Evolutionary conservation across 2,113 vertebrate species (phyloP).

Genomic region (Sialia sialis): DNA sequence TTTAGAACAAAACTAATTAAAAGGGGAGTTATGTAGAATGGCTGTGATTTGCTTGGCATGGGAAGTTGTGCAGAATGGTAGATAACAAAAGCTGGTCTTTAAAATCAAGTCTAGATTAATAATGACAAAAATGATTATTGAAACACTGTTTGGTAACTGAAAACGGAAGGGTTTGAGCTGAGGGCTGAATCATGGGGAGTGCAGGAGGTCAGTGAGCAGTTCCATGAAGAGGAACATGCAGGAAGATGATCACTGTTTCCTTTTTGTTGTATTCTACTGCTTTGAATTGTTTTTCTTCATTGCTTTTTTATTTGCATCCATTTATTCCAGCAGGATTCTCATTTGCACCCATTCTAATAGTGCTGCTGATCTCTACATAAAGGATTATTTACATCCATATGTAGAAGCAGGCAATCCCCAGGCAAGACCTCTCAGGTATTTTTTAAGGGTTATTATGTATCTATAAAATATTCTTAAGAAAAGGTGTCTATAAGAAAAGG

Average conservation of each 20-base stretch:
- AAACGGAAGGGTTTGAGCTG: slow-evolving; percentile 20
- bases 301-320: slow-evolving; percentile 81
- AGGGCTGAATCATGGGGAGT: not conserved
- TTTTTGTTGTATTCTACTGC: slow-evolving; percentile 74
- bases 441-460: slow-evolving; percentile 80
- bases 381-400: slow-evolving; percentile 99
- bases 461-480: slow-evolving; percentile 80
- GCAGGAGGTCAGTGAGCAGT: not conserved
- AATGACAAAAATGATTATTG: not conserved
- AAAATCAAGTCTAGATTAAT: not conserved
- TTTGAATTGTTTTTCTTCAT: slow-evolving; percentile 80
- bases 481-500: slow-evolving; percentile 75
- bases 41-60: not conserved
- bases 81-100: not conserved
- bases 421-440: slow-evolving; percentile 99
- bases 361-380: slow-evolving; percentile 99
- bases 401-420: slow-evolving; percentile 98
- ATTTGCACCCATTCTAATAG: slow-evolving; percentile 99
- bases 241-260: slow-evolving; percentile 69
- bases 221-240: slow-evolving; percentile 43
- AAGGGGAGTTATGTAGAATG: not conserved
- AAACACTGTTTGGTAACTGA: not conserved
- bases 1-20: not conserved
- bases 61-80: not conserved
- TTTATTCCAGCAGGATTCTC: slow-evolving; percentile 91